Evolutionary conservation across 92 coral and sea anemone species (phyloP).

Genomic region (Plumapathes pennacea): DNA sequence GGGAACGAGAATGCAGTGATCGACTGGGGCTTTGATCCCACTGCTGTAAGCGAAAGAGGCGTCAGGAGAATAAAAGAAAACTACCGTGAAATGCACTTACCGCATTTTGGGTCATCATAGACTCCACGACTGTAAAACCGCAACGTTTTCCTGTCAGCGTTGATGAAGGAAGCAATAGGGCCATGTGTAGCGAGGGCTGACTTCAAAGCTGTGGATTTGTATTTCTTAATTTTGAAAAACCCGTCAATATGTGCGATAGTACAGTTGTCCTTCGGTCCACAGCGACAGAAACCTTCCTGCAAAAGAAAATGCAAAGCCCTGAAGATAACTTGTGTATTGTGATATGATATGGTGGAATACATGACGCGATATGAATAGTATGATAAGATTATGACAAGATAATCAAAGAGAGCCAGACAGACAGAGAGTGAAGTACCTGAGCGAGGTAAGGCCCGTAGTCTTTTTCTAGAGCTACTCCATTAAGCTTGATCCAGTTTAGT

Average conservation of each 20-base stretch:
- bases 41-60: too few relatives aligned
- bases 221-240: slow-evolving; percentile 71
- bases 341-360: too few relatives aligned
- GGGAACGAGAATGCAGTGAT: too few relatives aligned
- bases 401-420: neutral
- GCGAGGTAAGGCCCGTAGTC: slow-evolving; percentile 94
- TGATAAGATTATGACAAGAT: neutral
- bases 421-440: slow-evolving; percentile 76
- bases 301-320: neutral
- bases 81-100: slow-evolving; percentile 67
- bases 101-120: slow-evolving; percentile 74
- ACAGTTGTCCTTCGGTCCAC: slow-evolving; percentile 75
- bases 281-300: slow-evolving; percentile 93
- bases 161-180: slow-evolving; percentile 84
- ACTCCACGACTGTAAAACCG: slow-evolving; percentile 89
- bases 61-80: too few relatives aligned
- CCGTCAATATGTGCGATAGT: slow-evolving; percentile 64
- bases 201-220: slow-evolving; percentile 60
- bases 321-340: neutral
- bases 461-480: slow-evolving; percentile 76
- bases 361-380: too few relatives aligned
- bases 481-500: slow-evolving; percentile 71
- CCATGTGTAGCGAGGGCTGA: slow-evolving; percentile 88
- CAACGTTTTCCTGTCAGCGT: slow-evolving; percentile 85
- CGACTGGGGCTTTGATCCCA: too few relatives aligned